phyloP scores from a whole-genome alignment of 1,140 invertebrate species.

The Ceratina calcarata region DNA sequence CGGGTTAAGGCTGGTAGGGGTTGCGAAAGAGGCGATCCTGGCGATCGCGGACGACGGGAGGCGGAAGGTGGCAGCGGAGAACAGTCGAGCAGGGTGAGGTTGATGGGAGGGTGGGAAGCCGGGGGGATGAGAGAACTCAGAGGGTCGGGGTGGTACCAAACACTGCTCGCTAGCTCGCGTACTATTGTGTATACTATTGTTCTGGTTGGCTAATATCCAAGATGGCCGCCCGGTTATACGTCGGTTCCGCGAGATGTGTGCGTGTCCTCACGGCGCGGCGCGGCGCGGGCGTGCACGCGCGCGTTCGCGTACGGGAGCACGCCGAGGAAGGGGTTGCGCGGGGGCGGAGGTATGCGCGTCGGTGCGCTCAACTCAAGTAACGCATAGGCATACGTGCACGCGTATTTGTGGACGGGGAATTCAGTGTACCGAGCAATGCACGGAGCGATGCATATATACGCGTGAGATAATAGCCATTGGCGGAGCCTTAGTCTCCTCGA shows the following conservation, averaged over 20 bases:
- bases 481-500: constrained; percentile 70
- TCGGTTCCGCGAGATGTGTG: constrained; percentile 55
- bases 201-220: constrained; percentile 80
- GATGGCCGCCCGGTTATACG: constrained; percentile 77
- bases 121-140: constrained; percentile 42
- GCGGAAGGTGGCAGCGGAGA: constrained; percentile 48
- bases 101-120: constrained; percentile 25
- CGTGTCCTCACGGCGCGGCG: constrained; percentile 54
- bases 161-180: constrained; percentile 72
- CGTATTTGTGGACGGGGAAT: constrained; percentile 68
- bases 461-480: constrained; percentile 75
- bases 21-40: constrained; percentile 47
- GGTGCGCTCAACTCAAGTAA: constrained; percentile 55
- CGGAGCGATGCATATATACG: constrained; percentile 65
- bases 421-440: constrained; percentile 66
- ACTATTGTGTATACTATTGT: constrained; percentile 80
- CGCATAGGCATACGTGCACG: constrained; percentile 50
- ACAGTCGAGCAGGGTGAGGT: constrained; percentile 18
- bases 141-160: constrained; percentile 69
- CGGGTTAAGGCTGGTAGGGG: constrained; percentile 31
- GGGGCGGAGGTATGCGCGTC: constrained; percentile 30
- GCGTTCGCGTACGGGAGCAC: constrained; percentile 1
- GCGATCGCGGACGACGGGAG: constrained; percentile 41
- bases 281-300: constrained; percentile 33
- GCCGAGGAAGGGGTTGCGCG: neutral